Evolutionary conservation across 1,140 invertebrate genomes (phyloP).

Genomic region (Dryas iulia): DNA sequence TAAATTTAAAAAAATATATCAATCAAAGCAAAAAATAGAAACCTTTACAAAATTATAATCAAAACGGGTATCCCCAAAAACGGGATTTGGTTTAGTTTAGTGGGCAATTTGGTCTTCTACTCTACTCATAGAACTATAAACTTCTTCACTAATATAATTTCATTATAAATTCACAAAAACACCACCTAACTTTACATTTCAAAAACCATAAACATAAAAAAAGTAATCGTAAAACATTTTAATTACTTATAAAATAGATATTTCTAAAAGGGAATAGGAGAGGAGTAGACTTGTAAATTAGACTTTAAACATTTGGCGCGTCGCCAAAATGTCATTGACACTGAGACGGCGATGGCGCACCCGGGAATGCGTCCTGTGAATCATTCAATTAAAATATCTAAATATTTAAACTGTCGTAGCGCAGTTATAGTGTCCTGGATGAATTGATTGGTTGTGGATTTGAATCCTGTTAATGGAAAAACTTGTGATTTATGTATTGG

Average conservation of each 20-base stretch:
- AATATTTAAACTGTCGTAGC: conserved; percentile 11
- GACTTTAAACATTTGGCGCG: conserved; percentile 13
- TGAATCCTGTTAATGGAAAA: neutral
- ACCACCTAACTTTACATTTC: neutral
- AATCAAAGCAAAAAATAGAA: too few species aligned
- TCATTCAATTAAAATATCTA: conserved; percentile 18
- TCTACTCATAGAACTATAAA: too few species aligned
- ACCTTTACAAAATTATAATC: too few species aligned
- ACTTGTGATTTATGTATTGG: neutral
- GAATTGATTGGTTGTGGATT: neutral
- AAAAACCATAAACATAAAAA: neutral
- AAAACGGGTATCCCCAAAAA: too few species aligned
- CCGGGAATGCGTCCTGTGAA: conserved; percentile 23
- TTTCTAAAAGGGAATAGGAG: neutral
- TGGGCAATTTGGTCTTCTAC: too few species aligned
- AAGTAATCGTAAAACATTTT: neutral
- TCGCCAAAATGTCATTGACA: conserved; percentile 20
- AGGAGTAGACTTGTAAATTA: neutral
- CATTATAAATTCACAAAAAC: too few species aligned
- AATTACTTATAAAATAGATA: neutral
- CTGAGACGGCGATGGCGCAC: conserved; percentile 16
- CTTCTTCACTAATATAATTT: too few species aligned
- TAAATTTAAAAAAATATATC: too few species aligned
- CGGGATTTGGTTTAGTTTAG: too few species aligned
- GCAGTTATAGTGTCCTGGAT: neutral